Conservation (phyloP, 2,797 vertebrate genomes). For the Chiloscyllium punctatum region DNA sequence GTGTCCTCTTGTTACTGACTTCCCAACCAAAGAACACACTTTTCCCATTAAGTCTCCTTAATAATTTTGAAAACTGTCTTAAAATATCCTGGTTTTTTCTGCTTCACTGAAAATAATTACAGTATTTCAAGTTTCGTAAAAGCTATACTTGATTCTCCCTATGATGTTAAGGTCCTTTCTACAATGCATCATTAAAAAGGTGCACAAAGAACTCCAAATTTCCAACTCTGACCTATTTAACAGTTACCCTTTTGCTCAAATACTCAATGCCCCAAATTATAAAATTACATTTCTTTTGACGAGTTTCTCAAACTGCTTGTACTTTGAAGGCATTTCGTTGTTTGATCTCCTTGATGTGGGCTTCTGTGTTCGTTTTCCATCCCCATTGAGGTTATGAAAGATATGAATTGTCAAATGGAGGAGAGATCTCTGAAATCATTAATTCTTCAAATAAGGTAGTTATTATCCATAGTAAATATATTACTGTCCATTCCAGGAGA, state of each 20-base stretch:
- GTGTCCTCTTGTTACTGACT: not conserved
- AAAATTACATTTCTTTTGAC: not conserved
- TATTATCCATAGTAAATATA: not conserved
- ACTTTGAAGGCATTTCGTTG: not conserved
- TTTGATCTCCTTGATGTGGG: not conserved
- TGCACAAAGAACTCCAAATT: not conserved
- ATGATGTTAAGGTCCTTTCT: not conserved
- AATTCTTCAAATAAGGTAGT: not conserved
- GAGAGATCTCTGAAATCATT: not conserved
- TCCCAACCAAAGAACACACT: not conserved
- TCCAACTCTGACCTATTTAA: not conserved
- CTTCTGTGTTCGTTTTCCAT: not conserved
- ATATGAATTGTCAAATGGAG: not conserved
- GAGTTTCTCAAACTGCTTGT: not conserved
- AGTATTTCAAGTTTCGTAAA: not conserved
- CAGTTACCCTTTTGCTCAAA: not conserved
- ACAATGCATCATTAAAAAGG: not conserved
- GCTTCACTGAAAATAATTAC: not conserved
- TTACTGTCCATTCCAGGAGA: not conserved
- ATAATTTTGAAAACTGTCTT: not conserved
- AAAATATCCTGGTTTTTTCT: not conserved
- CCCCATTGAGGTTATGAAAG: not conserved
- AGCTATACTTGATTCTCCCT: not conserved
- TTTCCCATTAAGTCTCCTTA: not conserved
- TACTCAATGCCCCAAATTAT: not conserved